A percentile compares a stretch with the other conserved stretches of the same genome.
Conservation (phyloP, 2,888 invertebrate genomes). For the Cheilosia variabilis region DNA sequence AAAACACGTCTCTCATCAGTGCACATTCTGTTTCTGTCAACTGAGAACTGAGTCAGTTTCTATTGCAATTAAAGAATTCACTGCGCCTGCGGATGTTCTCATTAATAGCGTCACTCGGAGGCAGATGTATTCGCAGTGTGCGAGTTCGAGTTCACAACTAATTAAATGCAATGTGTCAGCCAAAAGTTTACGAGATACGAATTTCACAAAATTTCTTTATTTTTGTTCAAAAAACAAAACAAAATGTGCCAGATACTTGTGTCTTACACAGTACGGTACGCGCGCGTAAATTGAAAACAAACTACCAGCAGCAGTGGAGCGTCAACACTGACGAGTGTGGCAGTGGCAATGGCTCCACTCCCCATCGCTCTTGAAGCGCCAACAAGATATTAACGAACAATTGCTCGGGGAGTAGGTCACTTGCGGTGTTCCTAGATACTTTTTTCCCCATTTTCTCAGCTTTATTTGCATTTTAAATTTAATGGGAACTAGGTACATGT, state of each 20-base stretch:
- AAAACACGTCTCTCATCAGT: constrained; percentile 29
- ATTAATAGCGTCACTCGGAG: constrained; percentile 48
- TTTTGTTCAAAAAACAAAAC: background rate
- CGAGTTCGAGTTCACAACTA: constrained; percentile 47
- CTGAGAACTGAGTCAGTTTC: constrained; percentile 4
- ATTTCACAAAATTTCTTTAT: constrained; percentile 34
- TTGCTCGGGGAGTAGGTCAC: constrained; percentile 57
- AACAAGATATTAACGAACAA: constrained; percentile 29
- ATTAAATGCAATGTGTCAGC: constrained; percentile 46
- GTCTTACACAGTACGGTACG: constrained; percentile 13
- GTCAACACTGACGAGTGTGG: constrained; percentile 29
- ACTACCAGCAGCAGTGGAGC: constrained; percentile 30
- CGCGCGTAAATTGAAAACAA: constrained; percentile 31
- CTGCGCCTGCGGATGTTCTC: constrained; percentile 53
- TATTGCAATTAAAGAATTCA: constrained; percentile 40
- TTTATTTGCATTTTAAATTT: constrained; percentile 54
- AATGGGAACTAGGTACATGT: constrained; percentile 44
- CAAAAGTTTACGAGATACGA: constrained; percentile 25
- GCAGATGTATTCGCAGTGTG: background rate
- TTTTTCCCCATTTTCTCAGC: constrained; percentile 6
- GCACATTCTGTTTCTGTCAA: constrained; percentile 3
- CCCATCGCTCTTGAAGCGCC: constrained; percentile 28
- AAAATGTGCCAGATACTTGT: constrained; percentile 13
- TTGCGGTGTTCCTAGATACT: constrained; percentile 33
- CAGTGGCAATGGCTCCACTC: constrained; percentile 19